Evolutionary conservation across 2,113 vertebrate species (phyloP).

Genomic region (Triplophysa rosa): DNA sequence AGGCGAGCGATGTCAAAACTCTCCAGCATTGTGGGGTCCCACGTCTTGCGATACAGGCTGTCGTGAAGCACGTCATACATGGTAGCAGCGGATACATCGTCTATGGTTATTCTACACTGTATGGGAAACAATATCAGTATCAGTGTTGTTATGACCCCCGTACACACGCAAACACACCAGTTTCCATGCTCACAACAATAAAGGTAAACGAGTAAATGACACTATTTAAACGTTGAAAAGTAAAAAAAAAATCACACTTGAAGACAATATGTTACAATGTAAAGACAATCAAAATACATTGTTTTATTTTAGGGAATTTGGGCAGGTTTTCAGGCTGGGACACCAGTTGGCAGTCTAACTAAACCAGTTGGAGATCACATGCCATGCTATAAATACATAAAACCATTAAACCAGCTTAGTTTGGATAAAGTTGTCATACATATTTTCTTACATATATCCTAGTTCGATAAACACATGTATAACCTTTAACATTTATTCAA

Average conservation of each 20-base stretch:
- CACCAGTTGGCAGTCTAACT: no score
- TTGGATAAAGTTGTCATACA: background rate
- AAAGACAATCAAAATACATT: no score
- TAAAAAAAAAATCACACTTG: no score
- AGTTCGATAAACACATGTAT: no score
- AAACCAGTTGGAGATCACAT: no score
- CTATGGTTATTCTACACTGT: constrained; percentile 71
- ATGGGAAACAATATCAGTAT: background rate
- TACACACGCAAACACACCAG: background rate
- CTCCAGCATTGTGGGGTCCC: constrained; percentile 73
- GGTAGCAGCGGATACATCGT: constrained; percentile 68
- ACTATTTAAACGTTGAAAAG: no score
- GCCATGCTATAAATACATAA: background rate
- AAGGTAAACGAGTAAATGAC: no score
- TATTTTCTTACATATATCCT: no score
- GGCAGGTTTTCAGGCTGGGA: no score
- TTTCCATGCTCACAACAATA: no score
- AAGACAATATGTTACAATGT: no score
- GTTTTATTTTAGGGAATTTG: no score
- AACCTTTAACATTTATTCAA: background rate
- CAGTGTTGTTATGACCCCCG: background rate
- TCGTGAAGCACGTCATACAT: constrained; percentile 78
- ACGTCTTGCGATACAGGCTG: constrained; percentile 62
- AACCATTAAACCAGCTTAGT: background rate
- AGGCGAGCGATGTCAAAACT: constrained; percentile 73